Conservation (phyloP, 2,113 vertebrate species). For the Brienomyrus brachyistius region DNA sequence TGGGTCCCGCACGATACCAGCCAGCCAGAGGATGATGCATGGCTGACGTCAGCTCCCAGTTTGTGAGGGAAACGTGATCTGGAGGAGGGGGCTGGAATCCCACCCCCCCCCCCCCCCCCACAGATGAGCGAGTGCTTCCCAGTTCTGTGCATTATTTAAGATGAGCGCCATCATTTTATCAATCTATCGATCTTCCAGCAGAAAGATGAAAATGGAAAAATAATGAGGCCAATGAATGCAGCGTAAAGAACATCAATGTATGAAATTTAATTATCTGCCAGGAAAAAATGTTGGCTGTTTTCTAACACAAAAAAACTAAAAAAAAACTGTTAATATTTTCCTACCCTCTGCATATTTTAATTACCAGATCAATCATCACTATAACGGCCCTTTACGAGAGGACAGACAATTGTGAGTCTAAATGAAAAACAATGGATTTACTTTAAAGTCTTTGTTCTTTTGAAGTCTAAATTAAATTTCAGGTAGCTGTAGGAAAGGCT, state of each 20-base stretch:
- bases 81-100: not conserved
- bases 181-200: slow-evolving; percentile 72
- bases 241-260: slow-evolving; percentile 75
- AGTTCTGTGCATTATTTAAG: slow-evolving; percentile 69
- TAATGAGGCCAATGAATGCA: slow-evolving; percentile 68
- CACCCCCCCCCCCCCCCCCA: slow-evolving; percentile 56
- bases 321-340: slow-evolving; percentile 68
- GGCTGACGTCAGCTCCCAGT: slow-evolving; percentile 38
- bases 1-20: not conserved
- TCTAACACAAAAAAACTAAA: slow-evolving; percentile 65
- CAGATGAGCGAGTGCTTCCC: slow-evolving; percentile 63
- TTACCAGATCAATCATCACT: slow-evolving; percentile 77
- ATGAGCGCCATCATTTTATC: slow-evolving; percentile 72
- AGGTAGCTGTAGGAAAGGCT: slow-evolving; percentile 65
- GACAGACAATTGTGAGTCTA: slow-evolving; percentile 66
- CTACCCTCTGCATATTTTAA: slow-evolving; percentile 73
- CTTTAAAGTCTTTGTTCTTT: slow-evolving; percentile 70
- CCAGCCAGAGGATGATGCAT: slow-evolving; percentile 6
- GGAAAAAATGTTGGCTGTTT: slow-evolving; percentile 67
- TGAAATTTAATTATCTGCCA: slow-evolving; percentile 70
- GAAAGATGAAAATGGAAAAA: slow-evolving; percentile 78
- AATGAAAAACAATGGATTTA: slow-evolving; percentile 79
- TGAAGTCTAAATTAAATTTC: slow-evolving; percentile 77
- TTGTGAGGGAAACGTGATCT: slow-evolving; percentile 43
- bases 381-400: slow-evolving; percentile 48